Evolutionary conservation across 2,888 invertebrate genomes (phyloP).

Genomic region (Melolontha melolontha): DNA sequence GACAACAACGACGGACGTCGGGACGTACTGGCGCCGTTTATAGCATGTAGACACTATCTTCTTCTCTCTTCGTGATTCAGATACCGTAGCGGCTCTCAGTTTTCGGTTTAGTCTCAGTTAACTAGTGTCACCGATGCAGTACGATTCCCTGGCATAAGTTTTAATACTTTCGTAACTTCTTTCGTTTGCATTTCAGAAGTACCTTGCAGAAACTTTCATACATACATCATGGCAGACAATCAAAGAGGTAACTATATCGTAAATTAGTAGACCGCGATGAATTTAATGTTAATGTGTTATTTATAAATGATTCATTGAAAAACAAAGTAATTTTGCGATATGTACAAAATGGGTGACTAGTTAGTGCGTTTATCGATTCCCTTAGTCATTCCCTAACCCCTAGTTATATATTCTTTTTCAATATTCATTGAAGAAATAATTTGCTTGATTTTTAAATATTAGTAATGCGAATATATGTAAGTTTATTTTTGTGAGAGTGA

Average conservation of each 20-base stretch:
- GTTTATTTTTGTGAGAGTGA: too few relatives aligned
- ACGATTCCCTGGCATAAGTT: conserved; percentile 20
- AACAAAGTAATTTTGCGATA: too few relatives aligned
- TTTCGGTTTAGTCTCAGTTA: conserved; percentile 35
- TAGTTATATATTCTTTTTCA: conserved; percentile 17
- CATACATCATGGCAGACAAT: conserved; percentile 22
- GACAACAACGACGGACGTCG: conserved; percentile 58
- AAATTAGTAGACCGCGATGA: conserved; percentile 19
- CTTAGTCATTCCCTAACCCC: conserved; percentile 28
- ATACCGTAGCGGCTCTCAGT: conserved; percentile 21
- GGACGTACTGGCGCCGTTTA: conserved; percentile 66
- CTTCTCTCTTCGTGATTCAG: conserved; percentile 30
- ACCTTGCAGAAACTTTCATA: too few relatives aligned
- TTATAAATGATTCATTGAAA: conserved; percentile 17
- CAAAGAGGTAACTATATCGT: conserved; percentile 15
- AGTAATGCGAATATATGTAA: too few relatives aligned
- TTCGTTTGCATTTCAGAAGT: neutral
- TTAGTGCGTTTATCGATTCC: conserved; percentile 23
- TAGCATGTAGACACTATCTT: conserved; percentile 43
- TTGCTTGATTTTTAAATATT: neutral
- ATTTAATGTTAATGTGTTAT: neutral
- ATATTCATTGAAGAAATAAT: conserved; percentile 3
- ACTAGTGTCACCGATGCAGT: conserved; percentile 35
- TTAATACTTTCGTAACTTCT: neutral
- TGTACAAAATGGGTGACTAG: conserved; percentile 8